Evolutionary conservation across 37 sponge, comb jelly and placozoan genomes (phyloP), one percentile per base, ranked within the genome.

Genomic region (Axinella damicornis): DNA sequence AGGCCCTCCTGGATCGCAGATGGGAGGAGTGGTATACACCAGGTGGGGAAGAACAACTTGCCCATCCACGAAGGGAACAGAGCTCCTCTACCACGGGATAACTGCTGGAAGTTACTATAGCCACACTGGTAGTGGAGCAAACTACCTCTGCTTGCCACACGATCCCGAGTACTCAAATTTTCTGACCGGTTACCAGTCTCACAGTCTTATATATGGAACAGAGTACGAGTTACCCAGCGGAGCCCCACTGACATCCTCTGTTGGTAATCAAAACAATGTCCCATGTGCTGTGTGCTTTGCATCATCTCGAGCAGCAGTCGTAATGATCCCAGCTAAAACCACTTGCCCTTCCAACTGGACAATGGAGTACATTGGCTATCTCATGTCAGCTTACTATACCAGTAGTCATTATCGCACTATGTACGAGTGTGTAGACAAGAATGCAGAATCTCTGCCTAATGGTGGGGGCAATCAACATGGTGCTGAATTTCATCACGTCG

Each of bases 21-120:
- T 57, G 59, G 88, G 69, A 39, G 80, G 84, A 2, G 85, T 69
- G 56, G 27, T 30, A 27, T 89, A 89, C 60, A 83, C 79, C 25
- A 70, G 84, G 38, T 89, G 87, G 90, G 90, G 90, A 19, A 77
- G 55, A 46, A 73, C 69, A 2, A 66, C 79, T 22, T 89, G 90
- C 53, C 90, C 84, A 30, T 36, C 13, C 18, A 59, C 27, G 30
- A 32, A 41, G 40, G 90, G 79, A 79, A 55, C 83, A 53, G 64
- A 60, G 33, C 78, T 83, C 5, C 65, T 89, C 56, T 89, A 85
- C 27, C 41, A 36, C 22, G 85, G 85, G 12, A 75, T 30, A 25
- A 30, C 71, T 76, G 78, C 68, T 35, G 46, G 52, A 19, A 85
- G 35, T 25, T 53, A 25, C 18, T 66, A 69, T 37, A 59, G 18